These are phyloP conservation scores for Falco peregrinus DNA, from an alignment of 2,797 vertebrate genomes.

Conservation along the genomic window DNA sequence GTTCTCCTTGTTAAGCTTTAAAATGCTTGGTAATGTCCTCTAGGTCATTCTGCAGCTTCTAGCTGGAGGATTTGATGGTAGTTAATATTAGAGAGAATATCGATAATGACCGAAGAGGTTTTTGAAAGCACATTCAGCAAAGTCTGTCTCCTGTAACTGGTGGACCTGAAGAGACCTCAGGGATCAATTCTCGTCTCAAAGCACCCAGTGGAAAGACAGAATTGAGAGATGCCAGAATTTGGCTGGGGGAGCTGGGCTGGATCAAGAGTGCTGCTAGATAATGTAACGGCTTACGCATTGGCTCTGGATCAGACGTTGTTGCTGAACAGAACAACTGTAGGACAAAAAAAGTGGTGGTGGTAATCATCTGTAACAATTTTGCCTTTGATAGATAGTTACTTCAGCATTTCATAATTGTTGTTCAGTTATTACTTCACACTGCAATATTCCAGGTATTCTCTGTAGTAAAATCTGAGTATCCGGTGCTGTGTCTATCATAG, in stretches of 20 bases:
- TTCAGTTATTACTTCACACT: not conserved
- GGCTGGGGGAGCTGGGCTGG: not conserved
- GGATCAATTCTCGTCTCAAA: not conserved
- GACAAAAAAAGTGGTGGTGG: not conserved
- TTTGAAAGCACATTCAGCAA: not conserved
- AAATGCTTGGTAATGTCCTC: not conserved
- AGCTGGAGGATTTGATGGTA: not conserved
- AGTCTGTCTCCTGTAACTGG: not conserved
- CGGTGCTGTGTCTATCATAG: not conserved
- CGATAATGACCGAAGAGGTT: not conserved
- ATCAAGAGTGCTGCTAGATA: not conserved
- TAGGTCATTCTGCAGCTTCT: not conserved
- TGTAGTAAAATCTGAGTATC: not conserved
- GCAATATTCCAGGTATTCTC: not conserved
- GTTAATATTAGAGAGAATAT: not conserved
- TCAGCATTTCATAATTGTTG: not conserved
- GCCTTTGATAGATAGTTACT: not conserved
- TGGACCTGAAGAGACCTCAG: not conserved
- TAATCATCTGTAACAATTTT: not conserved
- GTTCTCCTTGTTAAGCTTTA: not conserved
- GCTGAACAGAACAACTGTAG: not conserved
- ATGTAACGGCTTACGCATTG: not conserved
- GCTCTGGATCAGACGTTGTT: not conserved
- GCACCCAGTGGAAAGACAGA: not conserved
- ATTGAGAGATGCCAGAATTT: not conserved